phyloP scores from a whole-genome alignment of 1,140 invertebrate species.

The Drosophila repletoides region DNA sequence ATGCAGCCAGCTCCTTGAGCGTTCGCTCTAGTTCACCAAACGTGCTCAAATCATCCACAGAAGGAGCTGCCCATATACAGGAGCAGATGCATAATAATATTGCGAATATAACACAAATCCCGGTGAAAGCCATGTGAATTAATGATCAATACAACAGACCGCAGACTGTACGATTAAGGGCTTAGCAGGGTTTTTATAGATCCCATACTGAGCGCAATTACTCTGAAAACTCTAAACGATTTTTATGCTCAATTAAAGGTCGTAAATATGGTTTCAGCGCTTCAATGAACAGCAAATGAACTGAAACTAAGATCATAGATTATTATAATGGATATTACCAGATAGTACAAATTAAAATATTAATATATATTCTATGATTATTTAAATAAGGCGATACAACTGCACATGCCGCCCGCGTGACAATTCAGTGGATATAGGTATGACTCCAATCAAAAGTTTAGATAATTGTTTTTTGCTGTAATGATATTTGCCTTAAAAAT shows the following conservation, averaged over 20 bases:
- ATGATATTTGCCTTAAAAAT: too few species aligned
- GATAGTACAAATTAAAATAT: too few species aligned
- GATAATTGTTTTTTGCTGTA: too few species aligned
- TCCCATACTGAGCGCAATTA: background rate
- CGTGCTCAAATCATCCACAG: slow-evolving; percentile 34
- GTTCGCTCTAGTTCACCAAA: slow-evolving; percentile 51
- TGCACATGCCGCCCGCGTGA: too few species aligned
- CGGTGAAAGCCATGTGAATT: slow-evolving; percentile 24
- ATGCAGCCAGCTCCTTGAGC: slow-evolving; percentile 57
- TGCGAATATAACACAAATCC: slow-evolving; percentile 1
- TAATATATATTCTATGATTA: too few species aligned
- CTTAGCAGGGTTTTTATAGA: slow-evolving; percentile 26
- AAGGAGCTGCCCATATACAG: slow-evolving; percentile 32
- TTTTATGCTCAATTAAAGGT: slow-evolving; percentile 40
- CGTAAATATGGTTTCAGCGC: slow-evolving; percentile 11
- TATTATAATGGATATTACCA: background rate
- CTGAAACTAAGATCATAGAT: background rate
- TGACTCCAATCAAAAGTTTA: background rate
- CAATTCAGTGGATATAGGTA: too few species aligned
- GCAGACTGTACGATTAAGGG: background rate
- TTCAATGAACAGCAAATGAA: slow-evolving; percentile 49
- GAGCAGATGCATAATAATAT: slow-evolving; percentile 23
- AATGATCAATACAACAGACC: background rate
- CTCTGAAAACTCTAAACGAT: background rate
- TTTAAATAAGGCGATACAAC: too few species aligned